Evolutionary conservation across 2,888 invertebrate genomes (phyloP).

Genomic region (Cosmia trapezina): DNA sequence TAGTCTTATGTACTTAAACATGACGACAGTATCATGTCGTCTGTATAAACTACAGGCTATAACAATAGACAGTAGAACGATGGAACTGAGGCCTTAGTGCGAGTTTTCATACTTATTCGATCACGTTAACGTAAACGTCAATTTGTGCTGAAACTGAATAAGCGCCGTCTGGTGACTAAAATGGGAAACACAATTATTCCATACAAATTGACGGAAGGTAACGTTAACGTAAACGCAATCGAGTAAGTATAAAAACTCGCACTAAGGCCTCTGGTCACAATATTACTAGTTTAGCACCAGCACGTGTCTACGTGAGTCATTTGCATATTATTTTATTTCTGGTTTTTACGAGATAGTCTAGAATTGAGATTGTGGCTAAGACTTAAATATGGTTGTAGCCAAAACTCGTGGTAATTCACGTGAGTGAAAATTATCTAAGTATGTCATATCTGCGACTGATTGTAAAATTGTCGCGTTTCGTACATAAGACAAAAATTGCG

Average conservation of each 20-base stretch:
- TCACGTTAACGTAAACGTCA: no score
- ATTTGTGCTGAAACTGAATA: no score
- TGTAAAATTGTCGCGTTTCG: constrained; percentile 4
- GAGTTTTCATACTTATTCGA: no score
- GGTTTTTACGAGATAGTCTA: constrained; percentile 27
- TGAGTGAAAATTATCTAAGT: constrained; percentile 10
- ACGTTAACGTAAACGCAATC: no score
- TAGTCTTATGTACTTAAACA: constrained; percentile 26
- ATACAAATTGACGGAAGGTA: no score
- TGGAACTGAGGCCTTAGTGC: no score
- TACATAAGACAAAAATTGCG: constrained; percentile 8
- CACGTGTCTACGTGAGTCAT: constrained; percentile 24
- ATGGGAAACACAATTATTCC: no score
- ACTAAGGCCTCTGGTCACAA: no score
- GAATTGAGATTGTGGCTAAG: constrained; percentile 6
- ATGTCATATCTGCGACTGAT: constrained; percentile 15
- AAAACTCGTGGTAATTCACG: constrained; percentile 17
- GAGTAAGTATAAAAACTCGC: no score
- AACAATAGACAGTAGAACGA: constrained; percentile 49
- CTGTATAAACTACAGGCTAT: constrained; percentile 7
- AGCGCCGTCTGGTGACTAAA: no score
- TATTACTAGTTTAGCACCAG: constrained; percentile 30
- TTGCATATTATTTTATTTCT: constrained; percentile 19
- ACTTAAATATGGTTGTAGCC: background rate
- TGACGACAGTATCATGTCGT: constrained; percentile 29